These are phyloP conservation scores for Pelecanoides urinatrix DNA, from an alignment of 2,113 vertebrate genomes.

Conservation along the genomic window DNA sequence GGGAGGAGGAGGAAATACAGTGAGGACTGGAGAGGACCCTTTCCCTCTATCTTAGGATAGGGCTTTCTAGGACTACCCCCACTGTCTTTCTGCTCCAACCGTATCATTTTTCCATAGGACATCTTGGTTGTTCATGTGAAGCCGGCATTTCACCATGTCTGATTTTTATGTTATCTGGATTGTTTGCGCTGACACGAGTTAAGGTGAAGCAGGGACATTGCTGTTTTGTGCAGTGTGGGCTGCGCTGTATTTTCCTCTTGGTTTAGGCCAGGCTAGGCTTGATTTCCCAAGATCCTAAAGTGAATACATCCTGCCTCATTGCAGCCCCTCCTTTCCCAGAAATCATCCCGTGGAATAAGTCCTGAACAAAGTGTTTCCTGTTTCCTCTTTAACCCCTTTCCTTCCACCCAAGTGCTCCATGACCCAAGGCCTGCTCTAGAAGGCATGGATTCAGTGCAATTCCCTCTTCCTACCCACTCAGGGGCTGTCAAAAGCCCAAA, in stretches of 20 bases:
- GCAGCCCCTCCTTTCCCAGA: not conserved
- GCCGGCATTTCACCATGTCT: not conserved
- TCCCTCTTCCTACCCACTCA: not conserved
- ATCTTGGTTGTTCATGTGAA: not conserved
- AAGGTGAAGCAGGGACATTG: rapidly evolving
- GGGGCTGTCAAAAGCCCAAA: conserved; percentile 28
- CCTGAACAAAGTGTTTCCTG: not conserved
- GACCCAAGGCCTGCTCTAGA: not conserved
- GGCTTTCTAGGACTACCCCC: not conserved
- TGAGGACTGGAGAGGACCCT: not conserved
- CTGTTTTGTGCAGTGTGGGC: not conserved
- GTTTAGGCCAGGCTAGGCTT: not conserved
- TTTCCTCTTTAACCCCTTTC: not conserved
- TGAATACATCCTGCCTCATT: not conserved
- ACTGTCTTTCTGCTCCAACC: not conserved
- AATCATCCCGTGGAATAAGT: not conserved
- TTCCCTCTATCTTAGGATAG: not conserved
- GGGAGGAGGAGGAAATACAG: not conserved
- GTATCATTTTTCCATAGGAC: not conserved
- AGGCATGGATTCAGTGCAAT: not conserved
- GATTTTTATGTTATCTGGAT: not conserved
- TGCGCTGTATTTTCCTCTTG: not conserved
- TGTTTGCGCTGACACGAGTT: not conserved
- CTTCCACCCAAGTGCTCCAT: not conserved
- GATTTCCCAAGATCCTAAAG: not conserved